phyloP scores from a whole-genome alignment of 92 coral and sea anemone genomes.

The Siderastrea radians region DNA sequence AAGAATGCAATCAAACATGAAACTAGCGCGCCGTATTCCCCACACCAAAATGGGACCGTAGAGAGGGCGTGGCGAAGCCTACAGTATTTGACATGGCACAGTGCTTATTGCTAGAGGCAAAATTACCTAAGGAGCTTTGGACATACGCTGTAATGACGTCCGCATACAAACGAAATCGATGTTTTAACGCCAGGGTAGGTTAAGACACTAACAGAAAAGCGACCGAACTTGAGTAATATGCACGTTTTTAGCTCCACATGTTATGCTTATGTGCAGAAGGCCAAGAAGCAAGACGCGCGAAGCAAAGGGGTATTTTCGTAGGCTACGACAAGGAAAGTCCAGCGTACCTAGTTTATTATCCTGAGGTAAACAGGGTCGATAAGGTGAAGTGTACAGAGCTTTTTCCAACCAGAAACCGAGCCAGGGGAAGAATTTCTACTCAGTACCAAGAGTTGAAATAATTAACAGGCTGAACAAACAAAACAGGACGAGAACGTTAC shows the following conservation, averaged over 20 bases:
- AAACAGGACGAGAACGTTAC: conserved; percentile 18
- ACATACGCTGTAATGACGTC: conserved; percentile 29
- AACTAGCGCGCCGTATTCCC: conserved; percentile 59
- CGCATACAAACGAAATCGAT: neutral
- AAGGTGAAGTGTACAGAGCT: neutral
- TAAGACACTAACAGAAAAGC: conserved; percentile 52
- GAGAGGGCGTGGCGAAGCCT: conserved; percentile 61
- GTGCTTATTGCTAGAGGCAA: conserved; percentile 45
- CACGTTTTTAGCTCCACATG: conserved; percentile 59
- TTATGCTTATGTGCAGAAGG: conserved; percentile 56
- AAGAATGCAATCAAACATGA: conserved; percentile 52
- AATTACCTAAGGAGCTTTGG: conserved; percentile 33
- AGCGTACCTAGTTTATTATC: conserved; percentile 54
- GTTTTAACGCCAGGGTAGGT: conserved; percentile 47
- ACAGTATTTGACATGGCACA: conserved; percentile 45
- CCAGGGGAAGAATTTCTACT: conserved; percentile 4
- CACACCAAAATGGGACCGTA: conserved; percentile 66
- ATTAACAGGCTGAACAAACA: conserved; percentile 9
- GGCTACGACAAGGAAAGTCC: conserved; percentile 54
- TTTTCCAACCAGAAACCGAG: neutral
- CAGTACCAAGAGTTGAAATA: neutral
- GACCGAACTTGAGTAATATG: conserved; percentile 52
- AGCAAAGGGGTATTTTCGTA: conserved; percentile 46
- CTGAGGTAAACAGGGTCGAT: conserved; percentile 20
- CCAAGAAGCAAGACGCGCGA: conserved; percentile 50